These are phyloP conservation scores for Chloropsis hardwickii DNA, from an alignment of 2,113 vertebrate genomes.

Conservation along the genomic window DNA sequence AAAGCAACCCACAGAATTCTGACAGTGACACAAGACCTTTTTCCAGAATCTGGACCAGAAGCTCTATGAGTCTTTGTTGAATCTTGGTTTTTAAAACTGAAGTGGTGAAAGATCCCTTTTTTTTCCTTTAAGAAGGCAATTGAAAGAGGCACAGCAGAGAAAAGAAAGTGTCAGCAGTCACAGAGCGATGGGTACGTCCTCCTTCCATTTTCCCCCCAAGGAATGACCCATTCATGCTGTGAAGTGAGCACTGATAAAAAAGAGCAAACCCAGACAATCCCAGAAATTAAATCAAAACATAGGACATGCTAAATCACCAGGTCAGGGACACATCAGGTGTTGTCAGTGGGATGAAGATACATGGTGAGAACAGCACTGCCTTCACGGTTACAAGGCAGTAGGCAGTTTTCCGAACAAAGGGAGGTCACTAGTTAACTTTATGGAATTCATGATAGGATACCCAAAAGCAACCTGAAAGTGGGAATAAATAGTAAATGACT, in stretches of 20 bases:
- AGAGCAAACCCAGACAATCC: background rate
- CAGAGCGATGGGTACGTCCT: background rate
- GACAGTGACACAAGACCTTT: background rate
- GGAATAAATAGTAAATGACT: background rate
- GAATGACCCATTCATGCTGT: background rate
- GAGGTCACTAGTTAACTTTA: background rate
- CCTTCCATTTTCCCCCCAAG: background rate
- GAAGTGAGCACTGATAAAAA: background rate
- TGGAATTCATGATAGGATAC: background rate
- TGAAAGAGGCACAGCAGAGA: background rate
- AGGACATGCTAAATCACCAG: background rate
- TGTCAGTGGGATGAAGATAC: background rate
- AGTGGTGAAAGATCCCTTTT: background rate
- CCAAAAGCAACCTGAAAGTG: background rate
- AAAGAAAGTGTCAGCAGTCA: background rate
- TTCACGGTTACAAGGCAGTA: background rate
- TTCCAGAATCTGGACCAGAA: background rate
- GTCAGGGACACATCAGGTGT: background rate
- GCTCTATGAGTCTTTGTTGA: background rate
- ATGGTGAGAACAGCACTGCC: background rate
- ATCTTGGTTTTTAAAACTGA: background rate
- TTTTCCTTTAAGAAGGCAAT: background rate
- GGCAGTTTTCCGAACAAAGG: background rate
- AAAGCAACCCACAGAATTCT: background rate
- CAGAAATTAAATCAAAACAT: background rate